Evolutionary conservation across 1,140 invertebrate genomes (phyloP).

Genomic region (Anoplophora glabripennis): DNA sequence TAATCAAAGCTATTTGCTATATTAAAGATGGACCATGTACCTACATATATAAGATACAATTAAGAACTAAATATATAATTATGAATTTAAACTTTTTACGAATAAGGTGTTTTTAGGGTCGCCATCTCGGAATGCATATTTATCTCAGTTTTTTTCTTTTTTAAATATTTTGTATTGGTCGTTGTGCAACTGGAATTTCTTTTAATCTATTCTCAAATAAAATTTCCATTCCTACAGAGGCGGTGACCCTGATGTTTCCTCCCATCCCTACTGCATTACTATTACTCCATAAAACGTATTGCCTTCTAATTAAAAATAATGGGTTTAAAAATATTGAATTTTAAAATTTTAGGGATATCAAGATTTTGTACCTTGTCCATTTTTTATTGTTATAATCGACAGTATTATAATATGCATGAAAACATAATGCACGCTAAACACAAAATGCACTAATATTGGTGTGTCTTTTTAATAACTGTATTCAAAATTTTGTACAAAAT

Average conservation of each 20-base stretch:
- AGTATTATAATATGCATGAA: slow-evolving; percentile 36
- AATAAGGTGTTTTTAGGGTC: background rate
- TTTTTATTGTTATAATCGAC: slow-evolving; percentile 30
- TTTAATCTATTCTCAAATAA: too few relatives aligned
- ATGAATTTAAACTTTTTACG: background rate
- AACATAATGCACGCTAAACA: slow-evolving; percentile 35
- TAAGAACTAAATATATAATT: background rate
- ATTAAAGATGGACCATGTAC: too few relatives aligned
- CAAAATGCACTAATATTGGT: slow-evolving; percentile 28
- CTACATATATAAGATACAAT: background rate
- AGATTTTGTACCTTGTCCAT: slow-evolving; percentile 38
- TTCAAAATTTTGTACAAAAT: slow-evolving; percentile 41
- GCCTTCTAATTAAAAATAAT: slow-evolving; percentile 26
- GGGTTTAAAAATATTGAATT: slow-evolving; percentile 12
- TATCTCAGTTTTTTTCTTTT: too few relatives aligned
- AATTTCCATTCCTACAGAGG: too few relatives aligned
- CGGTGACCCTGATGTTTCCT: background rate
- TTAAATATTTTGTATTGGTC: too few relatives aligned
- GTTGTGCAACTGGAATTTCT: too few relatives aligned
- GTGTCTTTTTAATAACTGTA: slow-evolving; percentile 35
- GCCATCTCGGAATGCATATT: background rate
- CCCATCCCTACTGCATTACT: slow-evolving; percentile 28
- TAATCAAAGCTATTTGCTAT: too few relatives aligned
- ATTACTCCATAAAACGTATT: slow-evolving; percentile 19
- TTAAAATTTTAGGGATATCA: slow-evolving; percentile 12